Percentiles rank a stretch among this genome's conserved stretches.
Conservation (phyloP, 2,797 vertebrate genomes). For the Natrix natrix region DNA sequence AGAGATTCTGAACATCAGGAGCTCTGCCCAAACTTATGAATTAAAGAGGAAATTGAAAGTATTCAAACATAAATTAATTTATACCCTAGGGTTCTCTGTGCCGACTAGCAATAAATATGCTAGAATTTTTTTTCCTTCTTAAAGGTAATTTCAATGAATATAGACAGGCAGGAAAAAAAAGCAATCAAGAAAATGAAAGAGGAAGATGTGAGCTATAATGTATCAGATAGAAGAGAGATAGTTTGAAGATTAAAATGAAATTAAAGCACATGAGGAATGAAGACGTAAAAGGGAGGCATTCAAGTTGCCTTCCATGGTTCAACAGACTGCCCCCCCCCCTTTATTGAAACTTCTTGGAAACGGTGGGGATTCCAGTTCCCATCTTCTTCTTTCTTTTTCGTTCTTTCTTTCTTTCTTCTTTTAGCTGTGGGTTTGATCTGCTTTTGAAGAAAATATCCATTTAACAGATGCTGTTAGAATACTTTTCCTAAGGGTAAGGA, state of each 20-base stretch:
- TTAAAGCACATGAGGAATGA: not conserved
- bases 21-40: slow-evolving; percentile 59
- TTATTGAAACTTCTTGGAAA: not conserved
- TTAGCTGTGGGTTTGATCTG: no score
- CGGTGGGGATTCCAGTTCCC: not conserved
- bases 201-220: slow-evolving; percentile 58
- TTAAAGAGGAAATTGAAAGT: slow-evolving; percentile 67
- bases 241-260: slow-evolving; percentile 54
- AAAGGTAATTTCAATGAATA: slow-evolving; percentile 64
- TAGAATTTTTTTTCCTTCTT: slow-evolving; percentile 25
- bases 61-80: slow-evolving; percentile 73
- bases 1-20: slow-evolving; percentile 49
- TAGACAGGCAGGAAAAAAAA: slow-evolving; percentile 50
- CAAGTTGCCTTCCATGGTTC: accelerated
- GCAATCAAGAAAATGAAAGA: slow-evolving; percentile 67
- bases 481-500: not conserved
- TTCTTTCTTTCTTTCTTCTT: not conserved
- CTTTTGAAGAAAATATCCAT: not conserved
- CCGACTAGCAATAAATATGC: slow-evolving; percentile 64
- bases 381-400: not conserved
- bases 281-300: not conserved
- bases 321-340: not conserved
- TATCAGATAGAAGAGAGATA: slow-evolving; percentile 38
- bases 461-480: not conserved
- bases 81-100: slow-evolving; percentile 64